These are phyloP conservation scores for Spisula subtruncata DNA, from an alignment of 2,888 invertebrate genomes.

Conservation along the genomic window DNA sequence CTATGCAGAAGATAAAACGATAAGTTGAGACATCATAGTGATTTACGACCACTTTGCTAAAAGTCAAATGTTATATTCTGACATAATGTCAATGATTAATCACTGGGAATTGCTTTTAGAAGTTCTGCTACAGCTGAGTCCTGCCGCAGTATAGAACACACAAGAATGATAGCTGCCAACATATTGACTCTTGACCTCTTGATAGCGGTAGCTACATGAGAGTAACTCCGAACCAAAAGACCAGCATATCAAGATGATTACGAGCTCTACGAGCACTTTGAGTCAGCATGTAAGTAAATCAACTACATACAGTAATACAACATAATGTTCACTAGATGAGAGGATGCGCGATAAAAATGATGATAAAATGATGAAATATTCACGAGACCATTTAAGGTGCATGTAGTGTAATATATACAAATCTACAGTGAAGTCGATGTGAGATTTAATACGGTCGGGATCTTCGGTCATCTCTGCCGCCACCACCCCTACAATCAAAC, in stretches of 20 bases:
- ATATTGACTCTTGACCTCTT: not conserved
- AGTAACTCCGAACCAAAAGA: not conserved
- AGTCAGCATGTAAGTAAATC: not conserved
- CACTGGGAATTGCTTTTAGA: not conserved
- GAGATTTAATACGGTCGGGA: slow-evolving; percentile 78
- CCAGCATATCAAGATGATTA: not conserved
- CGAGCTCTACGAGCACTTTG: not conserved
- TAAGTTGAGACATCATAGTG: too few species aligned
- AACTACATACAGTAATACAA: slow-evolving; percentile 13
- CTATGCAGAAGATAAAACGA: too few species aligned
- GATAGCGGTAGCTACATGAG: not conserved
- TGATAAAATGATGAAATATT: slow-evolving; percentile 13
- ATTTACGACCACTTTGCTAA: too few species aligned
- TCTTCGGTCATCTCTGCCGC: slow-evolving; percentile 80
- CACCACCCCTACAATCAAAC: slow-evolving; percentile 40
- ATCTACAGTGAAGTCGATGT: not conserved
- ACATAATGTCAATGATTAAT: not conserved
- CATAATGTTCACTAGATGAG: not conserved
- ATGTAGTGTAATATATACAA: slow-evolving; percentile 14
- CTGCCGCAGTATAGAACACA: not conserved
- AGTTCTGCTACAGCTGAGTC: not conserved
- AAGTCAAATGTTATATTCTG: too few species aligned
- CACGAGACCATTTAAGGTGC: not conserved
- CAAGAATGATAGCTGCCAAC: slow-evolving; percentile 8
- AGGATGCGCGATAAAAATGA: not conserved